Evolutionary conservation across 1,140 invertebrate genomes (phyloP), one percentile per base, ranked within the genome.

Genomic region (Trachymyrmex septentrionalis): DNA sequence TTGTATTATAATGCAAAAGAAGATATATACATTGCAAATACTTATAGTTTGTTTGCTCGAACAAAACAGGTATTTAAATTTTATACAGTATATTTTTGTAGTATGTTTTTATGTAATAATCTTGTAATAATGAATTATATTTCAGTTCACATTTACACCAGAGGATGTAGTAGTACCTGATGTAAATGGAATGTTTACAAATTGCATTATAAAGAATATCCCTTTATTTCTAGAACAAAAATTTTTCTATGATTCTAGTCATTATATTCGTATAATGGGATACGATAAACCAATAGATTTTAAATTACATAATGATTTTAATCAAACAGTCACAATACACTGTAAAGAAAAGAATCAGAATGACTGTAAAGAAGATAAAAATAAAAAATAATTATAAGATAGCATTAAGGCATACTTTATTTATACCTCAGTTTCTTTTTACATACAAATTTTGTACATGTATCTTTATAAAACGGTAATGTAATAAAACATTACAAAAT

Each of bases 261-360:
- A 98, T 93, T 99, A 98, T 95, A 96, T 96, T 53, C 97, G 96
- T 91, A 96, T 99, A 63, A 98, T 99, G 97, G 98, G 98, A 2
- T 99, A 97, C 93, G 98, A 99, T 92, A 98, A 98, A 94, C 98
- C 98, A 9, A 95, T 99, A 55, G 97, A 99, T 94, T 97, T 98
- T 80, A 97, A 97, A 95, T 90, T 97, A 24, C 50, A 30, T n/a
- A 78, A 34, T 12, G 21, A 69, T n/a, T 14, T 21, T 21, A 77
- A 53, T 73, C 21, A 12, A 67, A 76, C 19, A 19, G 10, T 55
- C 6, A 38, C 75, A n/a, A 44, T 73, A 38, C n/a, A 85, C 14
- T 64, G 57, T 44, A 75, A 57, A 85, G 24, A 75, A 24, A 27
- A 27, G 48, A 50, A 2, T 50, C 14, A 50, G 12, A 50, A 50